phyloP scores from a whole-genome alignment of 2,797 vertebrate species.

The Silurus lanzhouensis region DNA sequence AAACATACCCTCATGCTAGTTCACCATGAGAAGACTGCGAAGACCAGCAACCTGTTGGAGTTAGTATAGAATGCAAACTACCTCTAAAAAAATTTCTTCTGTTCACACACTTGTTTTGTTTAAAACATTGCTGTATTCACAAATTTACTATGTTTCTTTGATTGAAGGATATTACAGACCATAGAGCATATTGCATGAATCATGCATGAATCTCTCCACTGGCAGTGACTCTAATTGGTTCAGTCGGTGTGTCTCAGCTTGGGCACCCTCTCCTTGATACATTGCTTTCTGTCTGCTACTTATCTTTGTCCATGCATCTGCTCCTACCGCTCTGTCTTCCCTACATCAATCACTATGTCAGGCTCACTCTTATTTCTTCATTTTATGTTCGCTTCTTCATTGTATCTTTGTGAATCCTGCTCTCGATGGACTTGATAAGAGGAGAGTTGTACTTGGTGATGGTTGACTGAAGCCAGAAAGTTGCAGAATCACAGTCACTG shows the following conservation, averaged over 20 bases:
- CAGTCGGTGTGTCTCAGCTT: not conserved
- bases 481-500: not conserved
- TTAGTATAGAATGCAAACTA: not conserved
- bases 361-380: conserved; percentile 25
- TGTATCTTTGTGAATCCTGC: conserved; percentile 16
- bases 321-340: conserved; percentile 1
- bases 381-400: conserved; percentile 6
- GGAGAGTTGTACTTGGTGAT: not conserved
- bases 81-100: not conserved
- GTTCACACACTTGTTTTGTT: not conserved
- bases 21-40: not conserved
- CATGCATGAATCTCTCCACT: conserved; percentile 2
- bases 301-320: conserved; percentile 28
- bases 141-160: not conserved
- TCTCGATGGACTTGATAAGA: not conserved
- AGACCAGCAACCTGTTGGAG: not conserved
- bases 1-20: not conserved
- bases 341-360: not conserved
- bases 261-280: conserved; percentile 16
- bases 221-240: conserved; percentile 17
- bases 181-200: not conserved
- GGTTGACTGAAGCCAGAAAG: not conserved
- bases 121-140: not conserved
- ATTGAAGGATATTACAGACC: not conserved
- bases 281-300: conserved; percentile 28